These are phyloP conservation scores for Calonectris borealis DNA, from an alignment of 2,113 vertebrate genomes.

Conservation along the genomic window DNA sequence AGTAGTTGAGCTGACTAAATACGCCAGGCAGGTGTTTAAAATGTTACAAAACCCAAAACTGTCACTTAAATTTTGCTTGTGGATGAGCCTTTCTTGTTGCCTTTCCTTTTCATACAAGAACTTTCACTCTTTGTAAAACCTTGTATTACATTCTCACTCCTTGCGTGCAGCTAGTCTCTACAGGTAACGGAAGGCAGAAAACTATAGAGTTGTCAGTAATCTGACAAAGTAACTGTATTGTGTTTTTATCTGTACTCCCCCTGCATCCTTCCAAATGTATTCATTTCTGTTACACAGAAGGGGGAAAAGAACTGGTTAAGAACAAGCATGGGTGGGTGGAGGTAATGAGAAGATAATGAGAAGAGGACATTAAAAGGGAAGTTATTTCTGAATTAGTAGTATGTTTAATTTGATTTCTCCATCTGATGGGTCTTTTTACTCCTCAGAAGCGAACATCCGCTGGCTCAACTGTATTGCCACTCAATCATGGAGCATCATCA, in stretches of 20 bases:
- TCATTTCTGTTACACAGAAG: neutral
- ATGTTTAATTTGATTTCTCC: neutral
- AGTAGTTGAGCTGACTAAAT: neutral
- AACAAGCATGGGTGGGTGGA: neutral
- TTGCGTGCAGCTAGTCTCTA: neutral
- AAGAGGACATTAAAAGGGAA: neutral
- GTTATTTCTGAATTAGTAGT: neutral
- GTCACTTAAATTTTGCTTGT: neutral
- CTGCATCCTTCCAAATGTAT: neutral
- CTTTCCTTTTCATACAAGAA: neutral
- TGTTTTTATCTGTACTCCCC: neutral
- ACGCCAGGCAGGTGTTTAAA: neutral
- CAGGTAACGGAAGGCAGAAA: neutral
- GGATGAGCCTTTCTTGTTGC: neutral
- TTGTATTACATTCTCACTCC: neutral
- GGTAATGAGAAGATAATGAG: neutral
- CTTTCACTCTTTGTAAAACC: neutral
- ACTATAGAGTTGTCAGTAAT: neutral
- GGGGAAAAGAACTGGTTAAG: neutral
- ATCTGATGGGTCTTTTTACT: neutral
- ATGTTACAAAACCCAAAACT: neutral
- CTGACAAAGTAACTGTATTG: neutral
- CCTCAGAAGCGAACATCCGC: constrained; percentile 91
- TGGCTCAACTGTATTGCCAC: constrained; percentile 96
- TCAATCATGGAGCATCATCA: constrained; percentile 99